Conservation (phyloP, 92 coral and sea anemone species). For the Virgularia gustaviana region DNA sequence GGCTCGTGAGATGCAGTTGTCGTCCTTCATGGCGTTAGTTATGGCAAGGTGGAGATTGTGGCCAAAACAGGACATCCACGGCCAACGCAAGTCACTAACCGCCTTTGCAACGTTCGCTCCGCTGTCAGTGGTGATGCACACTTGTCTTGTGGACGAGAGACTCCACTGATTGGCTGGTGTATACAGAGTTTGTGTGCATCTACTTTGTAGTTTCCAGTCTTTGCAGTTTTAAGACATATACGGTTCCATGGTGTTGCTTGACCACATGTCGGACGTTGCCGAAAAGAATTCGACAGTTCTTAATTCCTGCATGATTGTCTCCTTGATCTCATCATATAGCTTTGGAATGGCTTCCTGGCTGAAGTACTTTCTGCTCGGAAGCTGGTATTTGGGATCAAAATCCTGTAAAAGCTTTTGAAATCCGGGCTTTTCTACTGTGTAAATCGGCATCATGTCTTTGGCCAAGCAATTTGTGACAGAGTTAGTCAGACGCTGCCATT, state of each 20-base stretch:
- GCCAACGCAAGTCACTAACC: too few species aligned
- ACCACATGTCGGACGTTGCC: conserved; percentile 30
- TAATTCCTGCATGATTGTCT: neutral
- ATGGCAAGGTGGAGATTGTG: conserved; percentile 8
- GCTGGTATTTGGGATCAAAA: conserved; percentile 12
- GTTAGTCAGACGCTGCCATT: conserved; percentile 17
- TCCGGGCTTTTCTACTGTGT: conserved; percentile 9
- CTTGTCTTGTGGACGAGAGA: too few species aligned
- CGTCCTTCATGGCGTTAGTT: conserved; percentile 2
- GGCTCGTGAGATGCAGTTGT: neutral
- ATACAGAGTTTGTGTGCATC: neutral
- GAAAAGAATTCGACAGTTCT: neutral
- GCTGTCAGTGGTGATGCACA: conserved; percentile 1
- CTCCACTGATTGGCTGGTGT: neutral
- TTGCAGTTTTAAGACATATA: neutral
- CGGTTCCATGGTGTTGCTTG: conserved; percentile 17
- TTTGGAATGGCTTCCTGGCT: neutral
- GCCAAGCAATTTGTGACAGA: conserved; percentile 20
- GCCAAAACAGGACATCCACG: conserved; percentile 18
- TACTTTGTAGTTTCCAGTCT: neutral
- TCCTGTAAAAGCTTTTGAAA: neutral
- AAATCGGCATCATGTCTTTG: conserved; percentile 17
- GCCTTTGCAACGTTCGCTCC: neutral
- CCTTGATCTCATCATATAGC: neutral
- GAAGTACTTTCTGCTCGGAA: conserved; percentile 19